Evolutionary conservation across 2,888 invertebrate species (phyloP), one percentile per base, ranked within the genome.

Genomic region (Lysandra coridon): DNA sequence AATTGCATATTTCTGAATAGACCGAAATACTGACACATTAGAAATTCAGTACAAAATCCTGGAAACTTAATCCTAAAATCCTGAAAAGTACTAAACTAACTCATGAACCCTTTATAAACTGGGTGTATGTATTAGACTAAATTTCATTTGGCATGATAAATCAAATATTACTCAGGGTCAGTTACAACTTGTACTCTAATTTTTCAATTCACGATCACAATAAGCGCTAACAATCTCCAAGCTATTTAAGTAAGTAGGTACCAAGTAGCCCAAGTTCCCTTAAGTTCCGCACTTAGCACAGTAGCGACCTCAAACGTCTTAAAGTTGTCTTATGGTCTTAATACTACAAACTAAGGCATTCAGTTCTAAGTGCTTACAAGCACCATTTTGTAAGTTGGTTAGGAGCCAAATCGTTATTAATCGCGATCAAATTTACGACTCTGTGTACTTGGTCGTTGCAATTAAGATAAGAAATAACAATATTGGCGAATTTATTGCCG

Each of bases 371-470:
- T 85, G 85, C 86, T 88, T 86, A 84, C 84, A 64, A 74, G 84
- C 82, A 87, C 85, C 87, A 83, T 85, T 86, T 85, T 86, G 86
- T 84, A 84, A 88, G 83, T 90, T 89, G 89, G 89, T 88, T 84
- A 82, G 81, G 84, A 86, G 88, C 90, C 89, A 89, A 85, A 86
- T 82, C 85, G 85, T 87, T 89, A 88, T 88, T 88, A 88, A 88
- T 83, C 80, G 80, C 78, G 73, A 80, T 75, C 40, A 69, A 69
- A 78, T 78, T 78, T 80, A 78, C 76, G 37, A 57, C 40, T 60
- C 49, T 69, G 37, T 49, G 75, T 78, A 76, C 76, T 53, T 30
- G 7, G 4, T 33, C 33, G 33, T 30, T 53, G 76, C 53, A 79
- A 81, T 81, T 76, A 78, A 79, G 80, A 79, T 81, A 79, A 76